Percentiles rank a stretch among this genome's conserved stretches.
phyloP scores from a whole-genome alignment of 2,888 invertebrate genomes.

The Aradus depressus region DNA sequence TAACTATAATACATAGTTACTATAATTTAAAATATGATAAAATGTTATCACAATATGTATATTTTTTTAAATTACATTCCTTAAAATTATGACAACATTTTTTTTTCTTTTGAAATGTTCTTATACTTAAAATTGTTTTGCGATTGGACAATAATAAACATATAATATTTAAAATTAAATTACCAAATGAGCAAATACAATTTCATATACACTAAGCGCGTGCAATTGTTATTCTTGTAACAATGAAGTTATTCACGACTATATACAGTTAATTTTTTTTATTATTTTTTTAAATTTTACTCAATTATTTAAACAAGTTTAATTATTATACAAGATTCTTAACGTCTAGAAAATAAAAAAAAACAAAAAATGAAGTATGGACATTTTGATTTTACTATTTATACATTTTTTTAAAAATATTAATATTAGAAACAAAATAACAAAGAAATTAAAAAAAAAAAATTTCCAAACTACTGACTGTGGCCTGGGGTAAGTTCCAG shows the following conservation, averaged over 20 bases:
- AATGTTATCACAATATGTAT: conserved; percentile 11
- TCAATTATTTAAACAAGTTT: conserved; percentile 16
- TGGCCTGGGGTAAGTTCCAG: too few relatives aligned
- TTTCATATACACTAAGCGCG: conserved; percentile 28
- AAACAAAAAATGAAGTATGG: background rate
- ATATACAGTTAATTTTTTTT: conserved; percentile 10
- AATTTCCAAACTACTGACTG: too few relatives aligned
- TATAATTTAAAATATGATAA: background rate
- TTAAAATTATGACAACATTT: conserved; percentile 12
- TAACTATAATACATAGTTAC: conserved; percentile 5
- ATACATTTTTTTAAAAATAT: too few relatives aligned
- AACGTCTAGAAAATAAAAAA: background rate
- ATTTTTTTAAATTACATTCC: conserved; percentile 10
- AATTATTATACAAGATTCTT: background rate
- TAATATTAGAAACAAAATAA: too few relatives aligned
- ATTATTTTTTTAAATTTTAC: conserved; percentile 14
- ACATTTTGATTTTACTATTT: too few relatives aligned
- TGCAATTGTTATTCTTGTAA: conserved; percentile 20
- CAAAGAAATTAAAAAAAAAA: too few relatives aligned
- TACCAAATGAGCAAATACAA: conserved; percentile 27
- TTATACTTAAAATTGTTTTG: conserved; percentile 4
- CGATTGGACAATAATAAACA: conserved; percentile 17
- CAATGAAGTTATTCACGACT: conserved; percentile 18
- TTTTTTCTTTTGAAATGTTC: too few relatives aligned
- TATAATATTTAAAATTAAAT: conserved; percentile 25